Percentiles rank a stretch among this genome's conserved stretches.
Conservation (phyloP, 2,888 invertebrate genomes). For the Anthophora plumipes region DNA sequence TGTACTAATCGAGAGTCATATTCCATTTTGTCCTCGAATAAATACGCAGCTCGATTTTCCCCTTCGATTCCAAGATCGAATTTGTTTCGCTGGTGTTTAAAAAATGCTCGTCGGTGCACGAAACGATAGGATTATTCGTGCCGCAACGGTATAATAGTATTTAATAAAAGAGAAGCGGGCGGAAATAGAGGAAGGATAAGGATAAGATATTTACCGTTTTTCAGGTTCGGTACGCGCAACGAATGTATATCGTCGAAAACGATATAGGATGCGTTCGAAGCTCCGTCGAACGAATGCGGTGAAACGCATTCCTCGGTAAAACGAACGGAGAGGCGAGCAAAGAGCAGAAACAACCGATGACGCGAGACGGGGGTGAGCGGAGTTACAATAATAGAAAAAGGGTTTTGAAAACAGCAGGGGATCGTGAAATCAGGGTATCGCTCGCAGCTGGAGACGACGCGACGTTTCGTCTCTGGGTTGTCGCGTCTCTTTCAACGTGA, state of each 20-base stretch:
- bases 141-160: neutral
- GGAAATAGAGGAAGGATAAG: neutral
- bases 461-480: conserved; percentile 48
- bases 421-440: conserved; percentile 30
- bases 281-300: neutral
- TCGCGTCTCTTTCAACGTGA: conserved; percentile 40
- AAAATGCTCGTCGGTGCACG: no score
- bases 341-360: neutral
- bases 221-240: neutral
- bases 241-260: neutral
- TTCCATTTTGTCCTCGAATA: neutral
- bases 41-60: neutral
- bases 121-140: no score
- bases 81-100: neutral
- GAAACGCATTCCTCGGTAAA: neutral
- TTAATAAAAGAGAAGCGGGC: neutral
- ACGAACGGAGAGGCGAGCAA: neutral
- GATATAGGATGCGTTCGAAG: no score
- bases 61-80: neutral
- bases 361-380: conserved; percentile 20
- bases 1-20: conserved; percentile 31
- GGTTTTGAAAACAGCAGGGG: conserved; percentile 58
- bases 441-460: conserved; percentile 61
- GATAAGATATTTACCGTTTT: neutral
- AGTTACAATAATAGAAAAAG: conserved; percentile 68